These are phyloP conservation scores for Siniperca chuatsi DNA, from an alignment of 2,113 vertebrate genomes.

Conservation along the genomic window DNA sequence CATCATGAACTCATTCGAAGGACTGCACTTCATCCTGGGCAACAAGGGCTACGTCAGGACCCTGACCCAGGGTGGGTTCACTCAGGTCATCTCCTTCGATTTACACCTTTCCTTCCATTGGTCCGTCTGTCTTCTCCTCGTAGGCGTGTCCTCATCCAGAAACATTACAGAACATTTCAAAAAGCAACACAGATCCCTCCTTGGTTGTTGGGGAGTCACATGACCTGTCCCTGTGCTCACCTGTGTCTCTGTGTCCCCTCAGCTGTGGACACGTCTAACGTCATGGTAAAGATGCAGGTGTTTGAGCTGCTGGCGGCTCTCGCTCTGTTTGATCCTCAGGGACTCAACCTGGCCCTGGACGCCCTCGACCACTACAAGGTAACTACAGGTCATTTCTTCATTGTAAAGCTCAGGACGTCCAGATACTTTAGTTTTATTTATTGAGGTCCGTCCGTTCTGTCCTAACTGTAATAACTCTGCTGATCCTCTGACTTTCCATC, in stretches of 20 bases:
- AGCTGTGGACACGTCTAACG: slow-evolving; percentile 94
- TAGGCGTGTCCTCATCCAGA: no score
- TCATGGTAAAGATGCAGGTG: slow-evolving; percentile 97
- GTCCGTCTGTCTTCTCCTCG: background rate
- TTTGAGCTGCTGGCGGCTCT: slow-evolving; percentile 94
- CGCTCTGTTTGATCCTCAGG: slow-evolving; percentile 88
- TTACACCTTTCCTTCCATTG: background rate
- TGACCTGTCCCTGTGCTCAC: background rate
- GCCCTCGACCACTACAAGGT: slow-evolving; percentile 94
- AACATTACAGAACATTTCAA: no score
- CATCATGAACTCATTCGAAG: slow-evolving; percentile 91
- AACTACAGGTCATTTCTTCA: background rate
- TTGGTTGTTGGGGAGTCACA: background rate
- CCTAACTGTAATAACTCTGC: no score
- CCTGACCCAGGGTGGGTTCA: slow-evolving; percentile 88
- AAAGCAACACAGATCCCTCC: no score
- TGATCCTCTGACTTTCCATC: no score
- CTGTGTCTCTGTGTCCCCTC: slow-evolving; percentile 10
- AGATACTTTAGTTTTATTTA: no score
- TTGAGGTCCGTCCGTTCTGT: no score
- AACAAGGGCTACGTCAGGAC: slow-evolving; percentile 91
- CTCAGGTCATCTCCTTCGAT: background rate
- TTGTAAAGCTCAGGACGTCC: no score
- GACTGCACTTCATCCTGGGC: slow-evolving; percentile 92
- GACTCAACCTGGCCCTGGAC: slow-evolving; percentile 88